Base-by-base conservation (phyloP, 1,140 invertebrate species). In the Trichogramma pretiosum region DNA sequence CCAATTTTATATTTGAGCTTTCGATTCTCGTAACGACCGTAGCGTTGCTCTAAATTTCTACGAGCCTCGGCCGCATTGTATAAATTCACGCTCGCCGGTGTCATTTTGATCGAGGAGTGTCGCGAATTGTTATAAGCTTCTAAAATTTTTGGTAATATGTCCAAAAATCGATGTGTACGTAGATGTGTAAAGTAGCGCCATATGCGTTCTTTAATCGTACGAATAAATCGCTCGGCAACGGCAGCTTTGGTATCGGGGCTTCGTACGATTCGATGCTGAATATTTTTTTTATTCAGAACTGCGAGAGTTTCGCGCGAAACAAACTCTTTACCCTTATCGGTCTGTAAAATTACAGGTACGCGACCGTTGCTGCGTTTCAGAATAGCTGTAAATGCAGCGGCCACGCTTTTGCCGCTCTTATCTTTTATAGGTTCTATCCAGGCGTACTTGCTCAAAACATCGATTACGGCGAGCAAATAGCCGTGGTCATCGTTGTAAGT, bases 381-480 rank as follows among this genome's bases (percentile, higher is more conserved):
- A 43, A 55, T 52, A 2, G 34, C 44, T 28, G 16, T n/a, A 35
- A 58, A 50, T 3, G 40, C 54, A 21, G 1, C 43, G 14, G 8
- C n/a, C n/a, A n/a, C n/a, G n/a, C n/a, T n/a, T n/a, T n/a, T n/a
- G n/a, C 48, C 48, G 8, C 56, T 60, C 55, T 71, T 72, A 3
- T 55, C 52, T 54, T 55, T 57, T 16, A 72, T 14, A 5, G 63
- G 59, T 32, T 62, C 45, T 14, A 55, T 52, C 58, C 56, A 72
- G 3, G 55, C 60, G 48, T 56, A 64, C 47, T 67, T 68, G 48
- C 54, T 58, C 33, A 71, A 63, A 1, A 62, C 52, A 47, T 72
- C 65, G 34, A 70, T 69, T 2, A 65, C 60, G 11, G 53, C 58
- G 16, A 74, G 45, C 16, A 73, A 32, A 46, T 63, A 73, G 1